Evolutionary conservation across 2,888 invertebrate species (phyloP).

Genomic region (Campaea margaritaria): DNA sequence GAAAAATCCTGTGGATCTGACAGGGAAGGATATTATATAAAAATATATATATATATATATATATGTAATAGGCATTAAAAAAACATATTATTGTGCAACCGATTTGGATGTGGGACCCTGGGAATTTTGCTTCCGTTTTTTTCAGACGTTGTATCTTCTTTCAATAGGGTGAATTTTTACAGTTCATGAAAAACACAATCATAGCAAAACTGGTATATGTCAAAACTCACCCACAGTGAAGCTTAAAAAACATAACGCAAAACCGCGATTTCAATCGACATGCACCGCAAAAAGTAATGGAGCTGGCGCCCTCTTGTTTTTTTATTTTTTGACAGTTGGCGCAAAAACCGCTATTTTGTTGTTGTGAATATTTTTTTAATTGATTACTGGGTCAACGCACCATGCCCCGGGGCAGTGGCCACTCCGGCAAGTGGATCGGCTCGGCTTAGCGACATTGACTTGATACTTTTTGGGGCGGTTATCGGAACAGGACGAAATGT

Average conservation of each 20-base stretch:
- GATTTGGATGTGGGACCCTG: too few species aligned
- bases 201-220: too few species aligned
- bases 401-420: conserved; percentile 24
- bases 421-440: conserved; percentile 20
- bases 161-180: too few species aligned
- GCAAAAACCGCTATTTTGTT: conserved; percentile 25
- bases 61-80: too few species aligned
- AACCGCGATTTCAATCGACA: conserved; percentile 11
- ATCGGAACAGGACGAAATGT: conserved; percentile 6
- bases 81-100: too few species aligned
- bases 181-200: too few species aligned
- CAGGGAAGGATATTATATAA: too few species aligned
- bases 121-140: too few species aligned
- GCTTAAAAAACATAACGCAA: conserved; percentile 10
- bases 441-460: conserved; percentile 12
- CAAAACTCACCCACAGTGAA: neutral
- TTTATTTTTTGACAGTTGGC: conserved; percentile 24
- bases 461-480: neutral
- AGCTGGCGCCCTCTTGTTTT: conserved; percentile 14
- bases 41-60: too few species aligned
- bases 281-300: conserved; percentile 14
- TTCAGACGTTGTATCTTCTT: too few species aligned
- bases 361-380: conserved; percentile 29
- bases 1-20: too few species aligned
- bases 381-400: conserved; percentile 34